A percentile compares a stretch with the other conserved stretches of the same genome.
phyloP scores from a whole-genome alignment of 2,113 vertebrate species.

The Synchiropus splendidus region DNA sequence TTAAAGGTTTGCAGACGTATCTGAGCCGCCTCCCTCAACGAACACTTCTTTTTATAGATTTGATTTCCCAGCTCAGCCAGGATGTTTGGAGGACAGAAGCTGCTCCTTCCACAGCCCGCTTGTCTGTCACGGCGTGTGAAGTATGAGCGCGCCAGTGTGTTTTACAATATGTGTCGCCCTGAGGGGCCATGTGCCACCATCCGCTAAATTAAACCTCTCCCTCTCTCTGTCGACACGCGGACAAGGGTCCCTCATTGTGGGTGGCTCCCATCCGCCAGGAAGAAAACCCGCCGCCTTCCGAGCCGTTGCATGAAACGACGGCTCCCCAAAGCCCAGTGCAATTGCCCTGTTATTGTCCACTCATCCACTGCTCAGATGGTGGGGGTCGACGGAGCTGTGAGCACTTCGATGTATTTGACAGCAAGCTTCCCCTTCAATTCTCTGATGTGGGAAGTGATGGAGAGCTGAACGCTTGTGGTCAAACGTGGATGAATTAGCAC shows the following conservation, averaged over 20 bases:
- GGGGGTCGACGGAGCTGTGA: constrained; percentile 19
- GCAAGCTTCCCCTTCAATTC: constrained; percentile 27
- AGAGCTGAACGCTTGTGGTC: too few relatives aligned
- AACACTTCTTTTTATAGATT: not conserved
- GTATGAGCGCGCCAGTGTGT: constrained; percentile 14
- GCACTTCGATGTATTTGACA: constrained; percentile 36
- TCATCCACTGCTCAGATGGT: constrained; percentile 51
- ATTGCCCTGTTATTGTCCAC: constrained; percentile 73
- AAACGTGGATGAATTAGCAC: too few relatives aligned
- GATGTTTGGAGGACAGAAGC: constrained; percentile 46
- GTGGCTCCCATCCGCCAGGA: constrained; percentile 17
- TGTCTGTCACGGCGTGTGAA: constrained; percentile 33
- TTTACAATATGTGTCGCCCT: constrained; percentile 28
- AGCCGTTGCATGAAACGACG: constrained; percentile 11
- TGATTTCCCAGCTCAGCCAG: constrained; percentile 15
- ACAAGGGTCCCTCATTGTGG: constrained; percentile 14
- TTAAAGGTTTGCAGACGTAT: constrained; percentile 23
- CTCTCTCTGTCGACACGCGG: constrained; percentile 17
- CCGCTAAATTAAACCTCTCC: constrained; percentile 61
- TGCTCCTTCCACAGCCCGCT: constrained; percentile 18
- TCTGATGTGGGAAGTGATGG: not conserved
- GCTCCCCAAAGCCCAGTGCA: constrained; percentile 70
- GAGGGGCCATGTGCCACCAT: constrained; percentile 43
- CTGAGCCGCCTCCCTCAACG: not conserved
- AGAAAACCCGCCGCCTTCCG: constrained; percentile 25